These are phyloP conservation scores for Phoenicopterus ruber DNA, from an alignment of 2,113 vertebrate species.

Conservation along the genomic window DNA sequence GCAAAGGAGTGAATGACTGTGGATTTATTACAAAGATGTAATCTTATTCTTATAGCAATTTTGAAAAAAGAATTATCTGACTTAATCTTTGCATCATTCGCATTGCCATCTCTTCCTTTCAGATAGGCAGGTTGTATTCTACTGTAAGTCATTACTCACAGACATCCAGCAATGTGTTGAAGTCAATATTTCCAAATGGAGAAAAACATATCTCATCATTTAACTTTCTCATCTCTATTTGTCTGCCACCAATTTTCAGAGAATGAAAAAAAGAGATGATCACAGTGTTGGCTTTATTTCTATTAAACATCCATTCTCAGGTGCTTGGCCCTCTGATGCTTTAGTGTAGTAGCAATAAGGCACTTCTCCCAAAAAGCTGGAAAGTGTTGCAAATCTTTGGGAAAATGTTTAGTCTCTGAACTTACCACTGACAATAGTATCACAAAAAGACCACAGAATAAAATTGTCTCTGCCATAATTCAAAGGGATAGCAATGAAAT, in stretches of 20 bases:
- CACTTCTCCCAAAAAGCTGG: background rate
- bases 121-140: background rate
- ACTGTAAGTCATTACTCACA: background rate
- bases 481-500: background rate
- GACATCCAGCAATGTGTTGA: background rate
- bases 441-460: background rate
- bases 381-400: background rate
- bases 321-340: background rate
- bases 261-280: background rate
- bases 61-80: background rate
- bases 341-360: background rate
- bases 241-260: background rate
- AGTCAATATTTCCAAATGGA: background rate
- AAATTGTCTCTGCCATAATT: background rate
- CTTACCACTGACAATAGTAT: background rate
- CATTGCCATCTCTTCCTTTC: background rate
- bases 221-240: background rate
- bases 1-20: rapidly evolving
- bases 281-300: background rate
- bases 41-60: background rate
- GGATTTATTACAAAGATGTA: background rate
- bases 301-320: background rate
- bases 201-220: background rate
- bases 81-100: background rate
- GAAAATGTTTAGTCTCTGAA: background rate